Evolutionary conservation across 2,888 invertebrate species (phyloP), one percentile per base, ranked within the genome.

Genomic region (Boloria euphrosyne): DNA sequence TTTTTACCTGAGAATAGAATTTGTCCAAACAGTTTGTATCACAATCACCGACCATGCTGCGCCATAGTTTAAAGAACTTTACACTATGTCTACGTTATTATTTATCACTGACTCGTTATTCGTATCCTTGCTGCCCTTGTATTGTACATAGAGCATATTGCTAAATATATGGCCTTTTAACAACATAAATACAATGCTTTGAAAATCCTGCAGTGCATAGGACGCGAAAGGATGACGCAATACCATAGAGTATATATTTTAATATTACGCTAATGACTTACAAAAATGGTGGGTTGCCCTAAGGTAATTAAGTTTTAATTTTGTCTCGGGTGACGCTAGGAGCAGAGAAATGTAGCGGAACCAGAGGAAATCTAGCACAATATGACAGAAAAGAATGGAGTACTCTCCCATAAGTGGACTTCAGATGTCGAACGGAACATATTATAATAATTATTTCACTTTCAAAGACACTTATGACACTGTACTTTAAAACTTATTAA

Each of bases 391-490:
- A 31, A 38, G 13, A 18, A 27, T 46, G 54, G 46, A 54, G 53
- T 46, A 38, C 51, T 61, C 61, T 61, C 50, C 13, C 46, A 31
- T 31, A 51, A 38, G 5, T 27, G 52, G 52, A 51, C 43, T 55
- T 55, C 27, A 47, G 55, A 63, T 55, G 50, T 59, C 14, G 18
- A 59, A 59, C 59, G 46, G 59, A 64, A 65, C 27, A 22, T n/a
- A n/a, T n/a, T n/a, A n/a, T n/a, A n/a, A n/a, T n/a, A n/a, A n/a
- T n/a, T n/a, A n/a, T n/a, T n/a, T n/a, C n/a, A n/a, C n/a, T n/a
- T n/a, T n/a, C n/a, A n/a, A n/a, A n/a, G n/a, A n/a, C n/a, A n/a
- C n/a, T n/a, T n/a, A n/a, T n/a, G n/a, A n/a, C n/a, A n/a, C n/a
- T n/a, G n/a, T n/a, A n/a, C n/a, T n/a, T n/a, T n/a, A n/a, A n/a